phyloP scores from a whole-genome alignment of 2,888 invertebrate genomes.

The Cremastinae sp. region DNA sequence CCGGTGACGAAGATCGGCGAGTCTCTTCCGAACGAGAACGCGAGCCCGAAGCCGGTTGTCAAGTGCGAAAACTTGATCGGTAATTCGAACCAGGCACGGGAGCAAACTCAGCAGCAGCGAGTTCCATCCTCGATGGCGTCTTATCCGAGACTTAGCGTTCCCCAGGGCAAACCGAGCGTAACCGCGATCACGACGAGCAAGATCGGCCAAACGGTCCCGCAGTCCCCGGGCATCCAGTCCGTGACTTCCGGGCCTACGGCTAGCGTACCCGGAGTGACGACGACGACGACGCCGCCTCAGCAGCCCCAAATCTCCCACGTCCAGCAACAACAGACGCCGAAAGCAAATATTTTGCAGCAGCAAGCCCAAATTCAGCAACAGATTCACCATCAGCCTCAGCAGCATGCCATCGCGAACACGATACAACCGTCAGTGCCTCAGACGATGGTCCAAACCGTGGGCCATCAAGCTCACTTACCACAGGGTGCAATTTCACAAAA shows the following conservation, averaged over 20 bases:
- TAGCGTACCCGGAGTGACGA: constrained; percentile 14
- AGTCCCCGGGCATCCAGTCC: constrained; percentile 64
- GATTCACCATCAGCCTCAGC: constrained; percentile 66
- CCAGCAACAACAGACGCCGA: constrained; percentile 42
- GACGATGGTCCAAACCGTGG: constrained; percentile 78
- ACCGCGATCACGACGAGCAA: constrained; percentile 63
- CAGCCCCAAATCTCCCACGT: constrained; percentile 67
- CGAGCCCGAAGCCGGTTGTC: constrained; percentile 43
- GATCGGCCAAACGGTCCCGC: constrained; percentile 52
- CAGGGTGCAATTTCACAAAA: constrained; percentile 76
- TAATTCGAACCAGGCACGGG: constrained; percentile 25
- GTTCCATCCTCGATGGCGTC: constrained; percentile 61
- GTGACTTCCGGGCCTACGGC: constrained; percentile 60
- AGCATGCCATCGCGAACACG: constrained; percentile 80
- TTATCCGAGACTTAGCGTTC: constrained; percentile 56
- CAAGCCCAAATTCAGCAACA: constrained; percentile 63
- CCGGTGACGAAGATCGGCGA: constrained; percentile 58
- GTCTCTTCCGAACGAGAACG: constrained; percentile 30
- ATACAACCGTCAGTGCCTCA: constrained; percentile 80
- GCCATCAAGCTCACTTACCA: constrained; percentile 80
- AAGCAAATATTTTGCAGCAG: constrained; percentile 46
- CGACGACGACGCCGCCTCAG: constrained; percentile 67
- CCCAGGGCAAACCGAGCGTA: constrained; percentile 67
- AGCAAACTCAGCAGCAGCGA: constrained; percentile 53
- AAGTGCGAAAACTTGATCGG: constrained; percentile 54